Base-by-base conservation (phyloP, 1,140 invertebrate genomes). In the Myzus persicae region DNA sequence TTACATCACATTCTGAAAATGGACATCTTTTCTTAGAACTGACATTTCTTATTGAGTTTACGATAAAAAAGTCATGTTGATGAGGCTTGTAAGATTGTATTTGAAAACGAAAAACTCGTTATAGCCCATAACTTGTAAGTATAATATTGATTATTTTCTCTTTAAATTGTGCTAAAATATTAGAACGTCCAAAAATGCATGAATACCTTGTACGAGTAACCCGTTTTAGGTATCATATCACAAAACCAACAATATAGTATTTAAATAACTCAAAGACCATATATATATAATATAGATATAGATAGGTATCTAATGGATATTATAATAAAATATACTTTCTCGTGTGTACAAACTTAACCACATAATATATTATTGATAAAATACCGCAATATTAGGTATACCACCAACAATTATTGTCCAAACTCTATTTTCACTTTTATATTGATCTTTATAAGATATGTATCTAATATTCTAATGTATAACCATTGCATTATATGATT, bases 311-410 rank as follows among this genome's bases (percentile, higher is more conserved):
- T 76, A 76, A 4, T n/a, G 36, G n/a, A 76, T 76, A 76, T 31
- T 67, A 85, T 42, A 42, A 85, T 51, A 85, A 85, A 38, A 85
- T 40, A n/a, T 46, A 87, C 85, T 46, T 46, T 87, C 42, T 87
- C 26, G n/a, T 46, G 31, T 46, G n/a, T n/a, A 44, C 31, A 18
- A 20, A 48, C 31, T 48, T 85, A 42, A 48, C 85, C 44, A 87
- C 85, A 48, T 42, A 51, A 51, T 51, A 51, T 51, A 36, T 46
- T 7, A 87, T 87, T 22, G 42, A 87, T 46, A 87, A 87, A 87
- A 87, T 87, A 48, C 44, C 85, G 31, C 85, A 87, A n/a, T 85
- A 31, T 76, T 76, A 76, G 4, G n/a, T 76, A 76, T 76, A 76
- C 31, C 14, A 76, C n/a, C n/a, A n/a, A 76, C 6, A 18, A n/a